These are phyloP conservation scores for Lophura nycthemera DNA, from an alignment of 2,113 vertebrate genomes.

Conservation along the genomic window DNA sequence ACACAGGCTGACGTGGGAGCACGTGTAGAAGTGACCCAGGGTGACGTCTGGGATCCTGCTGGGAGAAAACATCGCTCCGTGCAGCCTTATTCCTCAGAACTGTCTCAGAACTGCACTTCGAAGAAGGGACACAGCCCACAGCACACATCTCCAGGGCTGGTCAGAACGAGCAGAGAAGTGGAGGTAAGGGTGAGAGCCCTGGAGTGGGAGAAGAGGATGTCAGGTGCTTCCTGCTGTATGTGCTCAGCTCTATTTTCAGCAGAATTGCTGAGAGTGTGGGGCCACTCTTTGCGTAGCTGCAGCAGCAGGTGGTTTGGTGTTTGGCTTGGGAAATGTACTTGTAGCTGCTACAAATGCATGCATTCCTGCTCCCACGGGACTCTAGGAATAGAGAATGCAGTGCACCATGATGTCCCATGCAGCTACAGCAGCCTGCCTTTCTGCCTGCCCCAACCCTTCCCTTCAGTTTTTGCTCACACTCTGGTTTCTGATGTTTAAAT, in stretches of 20 bases:
- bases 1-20: background rate
- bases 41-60: background rate
- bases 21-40: accelerated
- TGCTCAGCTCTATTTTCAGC: background rate
- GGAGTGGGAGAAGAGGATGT: background rate
- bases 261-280: background rate
- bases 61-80: background rate
- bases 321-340: background rate
- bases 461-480: background rate
- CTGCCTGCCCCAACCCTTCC: background rate
- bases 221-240: background rate
- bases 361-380: background rate
- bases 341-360: background rate
- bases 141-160: accelerated
- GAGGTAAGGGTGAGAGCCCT: background rate
- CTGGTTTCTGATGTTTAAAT: background rate
- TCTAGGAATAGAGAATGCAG: background rate
- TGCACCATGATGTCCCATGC: accelerated
- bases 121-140: background rate
- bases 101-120: background rate
- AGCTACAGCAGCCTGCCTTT: background rate
- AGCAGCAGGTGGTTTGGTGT: background rate
- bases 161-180: background rate
- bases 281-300: accelerated
- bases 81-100: background rate